Evolutionary conservation across 2,888 invertebrate species (phyloP).

Genomic region (Andrena haemorrhoa): DNA sequence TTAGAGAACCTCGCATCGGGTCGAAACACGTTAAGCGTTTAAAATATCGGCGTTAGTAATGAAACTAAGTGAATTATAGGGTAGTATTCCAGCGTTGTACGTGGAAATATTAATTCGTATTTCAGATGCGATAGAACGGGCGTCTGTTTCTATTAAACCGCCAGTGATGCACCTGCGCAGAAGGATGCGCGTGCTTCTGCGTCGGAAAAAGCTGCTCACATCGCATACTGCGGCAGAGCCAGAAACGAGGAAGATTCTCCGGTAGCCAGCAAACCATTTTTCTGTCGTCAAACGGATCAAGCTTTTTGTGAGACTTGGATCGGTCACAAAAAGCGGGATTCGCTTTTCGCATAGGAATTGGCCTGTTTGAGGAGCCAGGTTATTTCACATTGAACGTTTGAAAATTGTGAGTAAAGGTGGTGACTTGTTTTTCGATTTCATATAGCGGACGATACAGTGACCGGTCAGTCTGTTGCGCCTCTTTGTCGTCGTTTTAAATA

Average conservation of each 20-base stretch:
- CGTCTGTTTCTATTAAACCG: conserved; percentile 58
- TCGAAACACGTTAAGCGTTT: too few species aligned
- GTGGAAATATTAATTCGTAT: not conserved
- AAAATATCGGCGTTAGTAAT: too few species aligned
- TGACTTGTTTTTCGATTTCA: conserved; percentile 55
- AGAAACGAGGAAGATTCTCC: conserved; percentile 78
- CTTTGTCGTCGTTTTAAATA: conserved; percentile 41
- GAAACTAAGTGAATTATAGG: not conserved
- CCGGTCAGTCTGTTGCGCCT: conserved; percentile 55
- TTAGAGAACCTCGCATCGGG: too few species aligned
- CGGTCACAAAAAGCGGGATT: conserved; percentile 85
- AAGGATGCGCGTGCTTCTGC: conserved; percentile 58
- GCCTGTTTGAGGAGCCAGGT: conserved; percentile 73
- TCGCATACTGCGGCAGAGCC: conserved; percentile 66
- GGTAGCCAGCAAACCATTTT: conserved; percentile 82
- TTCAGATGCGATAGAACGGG: not conserved
- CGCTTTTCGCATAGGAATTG: conserved; percentile 85
- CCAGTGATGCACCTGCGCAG: conserved; percentile 67
- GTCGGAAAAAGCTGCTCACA: conserved; percentile 58
- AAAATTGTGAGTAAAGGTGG: conserved; percentile 75
- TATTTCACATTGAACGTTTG: conserved; percentile 63
- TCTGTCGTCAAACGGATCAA: conserved; percentile 85
- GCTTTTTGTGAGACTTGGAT: conserved; percentile 85
- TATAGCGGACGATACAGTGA: conserved; percentile 62
- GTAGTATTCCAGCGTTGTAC: not conserved